Evolutionary conservation across 2,888 invertebrate genomes (phyloP).

Genomic region (Glyphotaelius pellucidus): DNA sequence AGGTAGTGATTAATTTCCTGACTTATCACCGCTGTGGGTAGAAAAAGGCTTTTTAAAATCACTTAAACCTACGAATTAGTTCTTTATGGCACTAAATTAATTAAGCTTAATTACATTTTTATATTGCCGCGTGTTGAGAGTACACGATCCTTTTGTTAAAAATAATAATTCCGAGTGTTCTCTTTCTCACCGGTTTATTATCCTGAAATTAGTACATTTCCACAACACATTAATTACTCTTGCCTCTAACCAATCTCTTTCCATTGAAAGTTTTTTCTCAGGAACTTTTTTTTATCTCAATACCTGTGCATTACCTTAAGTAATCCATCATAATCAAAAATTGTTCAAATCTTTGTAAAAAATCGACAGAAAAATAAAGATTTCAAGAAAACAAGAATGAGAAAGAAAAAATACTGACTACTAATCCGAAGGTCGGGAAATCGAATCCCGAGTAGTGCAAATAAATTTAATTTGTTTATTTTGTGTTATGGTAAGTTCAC

Average conservation of each 20-base stretch:
- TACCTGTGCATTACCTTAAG: neutral
- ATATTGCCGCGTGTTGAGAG: neutral
- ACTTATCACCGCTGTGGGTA: neutral
- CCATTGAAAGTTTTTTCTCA: neutral
- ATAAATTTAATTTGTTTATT: too few species aligned
- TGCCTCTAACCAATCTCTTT: neutral
- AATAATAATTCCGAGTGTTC: neutral
- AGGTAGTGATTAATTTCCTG: neutral
- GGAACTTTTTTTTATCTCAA: neutral
- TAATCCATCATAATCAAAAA: neutral
- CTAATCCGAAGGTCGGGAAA: too few species aligned
- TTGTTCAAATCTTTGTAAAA: too few species aligned
- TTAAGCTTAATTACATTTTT: neutral
- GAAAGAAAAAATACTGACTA: too few species aligned
- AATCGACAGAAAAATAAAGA: too few species aligned
- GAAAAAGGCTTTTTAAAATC: neutral
- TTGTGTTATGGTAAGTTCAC: too few species aligned
- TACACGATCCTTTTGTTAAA: neutral
- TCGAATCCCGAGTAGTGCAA: too few species aligned
- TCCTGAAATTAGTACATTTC: neutral
- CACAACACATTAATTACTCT: neutral
- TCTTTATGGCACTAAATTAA: neutral
- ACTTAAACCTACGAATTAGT: neutral
- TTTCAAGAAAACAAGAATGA: too few species aligned
- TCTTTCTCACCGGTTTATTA: neutral